Evolutionary conservation across 2,797 vertebrate genomes (phyloP).

Genomic region (Gymnopithys bicolor): DNA sequence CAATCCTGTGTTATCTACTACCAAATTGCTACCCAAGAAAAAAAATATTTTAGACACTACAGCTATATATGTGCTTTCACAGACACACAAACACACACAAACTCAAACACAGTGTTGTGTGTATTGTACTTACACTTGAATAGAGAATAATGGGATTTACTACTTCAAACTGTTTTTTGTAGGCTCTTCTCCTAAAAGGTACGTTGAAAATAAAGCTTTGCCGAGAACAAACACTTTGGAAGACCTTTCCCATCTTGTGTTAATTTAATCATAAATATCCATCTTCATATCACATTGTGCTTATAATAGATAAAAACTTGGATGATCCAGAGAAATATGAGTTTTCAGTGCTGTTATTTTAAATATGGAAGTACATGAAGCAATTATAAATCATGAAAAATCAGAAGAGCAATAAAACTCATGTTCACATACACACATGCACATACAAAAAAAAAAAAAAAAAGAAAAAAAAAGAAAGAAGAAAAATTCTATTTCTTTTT

Average conservation of each 20-base stretch:
- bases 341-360: not conserved
- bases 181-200: not conserved
- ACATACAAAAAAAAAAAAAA: too few species aligned
- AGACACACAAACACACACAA: not conserved
- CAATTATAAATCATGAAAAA: not conserved
- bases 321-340: not conserved
- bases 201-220: not conserved
- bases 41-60: not conserved
- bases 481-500: not conserved
- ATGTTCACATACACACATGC: not conserved
- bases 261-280: not conserved
- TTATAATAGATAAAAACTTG: not conserved
- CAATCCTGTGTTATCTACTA: too few species aligned
- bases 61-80: not conserved
- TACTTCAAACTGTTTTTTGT: not conserved
- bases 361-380: not conserved
- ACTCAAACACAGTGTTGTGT: not conserved
- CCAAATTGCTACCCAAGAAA: not conserved
- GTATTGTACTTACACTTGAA: not conserved
- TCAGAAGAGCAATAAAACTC: not conserved
- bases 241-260: not conserved
- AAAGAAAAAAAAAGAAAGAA: too few species aligned
- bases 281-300: not conserved
- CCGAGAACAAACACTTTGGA: not conserved
- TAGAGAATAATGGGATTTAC: not conserved